These are phyloP conservation scores for Epizoanthus ramosus DNA, from an alignment of 92 coral and sea anemone genomes.

Conservation along the genomic window DNA sequence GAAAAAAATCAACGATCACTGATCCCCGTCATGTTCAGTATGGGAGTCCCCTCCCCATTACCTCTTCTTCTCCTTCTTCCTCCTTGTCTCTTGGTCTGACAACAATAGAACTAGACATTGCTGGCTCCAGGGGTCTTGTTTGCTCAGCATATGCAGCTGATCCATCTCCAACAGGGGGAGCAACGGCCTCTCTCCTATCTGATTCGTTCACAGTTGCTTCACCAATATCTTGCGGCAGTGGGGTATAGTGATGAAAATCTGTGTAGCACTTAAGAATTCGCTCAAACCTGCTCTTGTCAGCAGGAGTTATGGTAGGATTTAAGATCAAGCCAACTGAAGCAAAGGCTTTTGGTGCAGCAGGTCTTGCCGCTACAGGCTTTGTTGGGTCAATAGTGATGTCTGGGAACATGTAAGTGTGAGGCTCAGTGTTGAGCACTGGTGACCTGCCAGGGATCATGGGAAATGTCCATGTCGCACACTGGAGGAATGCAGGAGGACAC, in stretches of 20 bases:
- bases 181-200: slow-evolving; percentile 23
- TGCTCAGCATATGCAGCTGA: slow-evolving; percentile 33
- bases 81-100: slow-evolving; percentile 48
- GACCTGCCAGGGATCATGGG: slow-evolving; percentile 97
- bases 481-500: slow-evolving; percentile 87
- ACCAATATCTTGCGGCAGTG: slow-evolving; percentile 55
- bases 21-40: too few species aligned
- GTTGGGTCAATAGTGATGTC: slow-evolving; percentile 78
- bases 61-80: slow-evolving; percentile 43
- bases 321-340: slow-evolving; percentile 94
- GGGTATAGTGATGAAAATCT: slow-evolving; percentile 88
- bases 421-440: slow-evolving; percentile 94
- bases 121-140: slow-evolving; percentile 30
- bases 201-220: slow-evolving; percentile 40
- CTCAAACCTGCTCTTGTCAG: slow-evolving; percentile 82
- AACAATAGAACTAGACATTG: slow-evolving; percentile 52
- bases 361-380: slow-evolving; percentile 49
- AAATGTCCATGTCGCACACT: slow-evolving; percentile 96
- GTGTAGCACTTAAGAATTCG: slow-evolving; percentile 89
- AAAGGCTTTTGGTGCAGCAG: slow-evolving; percentile 71
- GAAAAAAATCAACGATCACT: too few species aligned
- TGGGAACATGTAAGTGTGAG: slow-evolving; percentile 97
- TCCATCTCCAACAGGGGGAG: slow-evolving; percentile 44
- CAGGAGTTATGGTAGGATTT: slow-evolving; percentile 73
- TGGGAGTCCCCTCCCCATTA: background rate